Percentiles rank a stretch among this genome's conserved stretches.
These are phyloP conservation scores for Chymomyza procnemis DNA, from an alignment of 2,888 invertebrate species.

Conservation along the genomic window DNA sequence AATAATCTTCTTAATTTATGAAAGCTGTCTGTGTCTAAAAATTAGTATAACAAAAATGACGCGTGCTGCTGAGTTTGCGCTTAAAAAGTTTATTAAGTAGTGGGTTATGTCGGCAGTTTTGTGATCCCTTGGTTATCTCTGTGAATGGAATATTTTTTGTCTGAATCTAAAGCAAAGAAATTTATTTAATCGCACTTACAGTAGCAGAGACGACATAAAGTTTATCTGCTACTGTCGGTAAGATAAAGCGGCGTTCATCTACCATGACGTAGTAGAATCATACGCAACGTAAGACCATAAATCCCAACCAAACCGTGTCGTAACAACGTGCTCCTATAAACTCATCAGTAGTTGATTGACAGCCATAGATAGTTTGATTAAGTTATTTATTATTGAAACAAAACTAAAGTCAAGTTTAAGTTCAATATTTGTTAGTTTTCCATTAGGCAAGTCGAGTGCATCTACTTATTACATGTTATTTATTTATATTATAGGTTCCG, in stretches of 20 bases:
- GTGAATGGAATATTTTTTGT: background rate
- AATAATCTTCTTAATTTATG: background rate
- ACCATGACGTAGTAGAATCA: background rate
- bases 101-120: background rate
- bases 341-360: background rate
- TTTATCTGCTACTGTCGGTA: background rate
- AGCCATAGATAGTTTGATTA: slow-evolving; percentile 31
- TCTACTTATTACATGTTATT: background rate
- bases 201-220: background rate
- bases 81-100: too few relatives aligned
- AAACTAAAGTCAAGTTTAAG: slow-evolving; percentile 33
- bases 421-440: slow-evolving; percentile 38
- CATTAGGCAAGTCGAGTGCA: background rate
- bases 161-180: too few relatives aligned
- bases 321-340: background rate
- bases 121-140: background rate
- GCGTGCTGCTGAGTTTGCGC: too few relatives aligned
- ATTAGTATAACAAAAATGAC: background rate
- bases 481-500: slow-evolving; percentile 48
- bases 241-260: background rate
- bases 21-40: background rate
- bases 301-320: background rate
- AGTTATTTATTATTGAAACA: background rate
- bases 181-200: background rate
- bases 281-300: background rate